Evolutionary conservation across 2,113 vertebrate species (phyloP), one percentile per base, ranked within the genome.

Genomic region (Gymnogyps californianus): DNA sequence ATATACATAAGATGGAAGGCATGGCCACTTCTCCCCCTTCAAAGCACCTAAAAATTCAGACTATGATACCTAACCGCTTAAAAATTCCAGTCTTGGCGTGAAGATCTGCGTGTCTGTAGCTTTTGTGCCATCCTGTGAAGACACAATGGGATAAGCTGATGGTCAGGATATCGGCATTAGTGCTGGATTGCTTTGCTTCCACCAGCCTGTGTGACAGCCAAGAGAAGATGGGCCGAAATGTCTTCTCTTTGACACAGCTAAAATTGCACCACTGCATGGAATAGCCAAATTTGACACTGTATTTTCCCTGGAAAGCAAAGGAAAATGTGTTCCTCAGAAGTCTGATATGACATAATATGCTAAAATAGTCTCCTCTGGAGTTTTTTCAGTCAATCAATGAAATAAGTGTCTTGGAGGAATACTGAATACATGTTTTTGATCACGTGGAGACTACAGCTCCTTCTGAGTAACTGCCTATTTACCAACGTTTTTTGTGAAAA

Each of bases 341-440:
- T 38, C 54, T 90, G 49, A 80, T 83, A 54, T 25, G 28, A 85
- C n/a, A 69, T 19, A 80, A 87, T 42, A 90, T 42, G 58, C 28
- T 86, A 55, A 90, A 92, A 78, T 11, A 80, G 57, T 46, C 71
- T 94, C 74, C 66, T 84, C 75, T 65, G n/a, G 51, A 87, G 18
- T 61, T 91, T 90, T 89, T 95, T 84, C 52, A 61, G 59, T 89
- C 81, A 61, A 83, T 79, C 70, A 87, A n/a, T 94, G 84, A 87
- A 93, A 28, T n/a, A 94, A 67, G 6, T 15, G 25, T 87, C 87
- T 40, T 51, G 49, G 19, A 79, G 36, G 31, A 87, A 93, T 67
- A 92, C 0, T 71, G 69, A 94, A 74, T 49, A 36, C 7, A 49
- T 69, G 16, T 2, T 70, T 92, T 87, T 85, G 70, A 91, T 72